phyloP scores from a whole-genome alignment of 1,140 invertebrate species.

The Pseudomyrmex dendroicus region DNA sequence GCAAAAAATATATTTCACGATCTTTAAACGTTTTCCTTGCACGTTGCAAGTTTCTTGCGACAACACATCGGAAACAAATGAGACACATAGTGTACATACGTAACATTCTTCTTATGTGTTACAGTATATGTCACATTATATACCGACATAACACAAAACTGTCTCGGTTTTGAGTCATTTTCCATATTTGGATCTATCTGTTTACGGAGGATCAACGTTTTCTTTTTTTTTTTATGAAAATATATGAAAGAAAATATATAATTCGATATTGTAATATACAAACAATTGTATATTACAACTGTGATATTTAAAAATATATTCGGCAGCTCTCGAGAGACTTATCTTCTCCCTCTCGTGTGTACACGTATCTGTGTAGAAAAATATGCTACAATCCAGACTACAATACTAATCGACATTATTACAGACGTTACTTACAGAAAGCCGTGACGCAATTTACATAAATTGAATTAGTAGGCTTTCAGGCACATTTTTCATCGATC shows the following conservation, averaged over 20 bases:
- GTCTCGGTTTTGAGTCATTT: not conserved
- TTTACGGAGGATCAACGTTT: not conserved
- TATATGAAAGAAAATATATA: not conserved
- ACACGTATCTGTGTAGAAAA: slow-evolving; percentile 59
- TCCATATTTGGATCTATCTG: not conserved
- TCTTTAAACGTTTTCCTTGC: not conserved
- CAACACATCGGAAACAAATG: not conserved
- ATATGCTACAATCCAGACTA: slow-evolving; percentile 57
- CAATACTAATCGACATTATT: slow-evolving; percentile 19
- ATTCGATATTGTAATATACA: not conserved
- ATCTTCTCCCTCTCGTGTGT: not conserved
- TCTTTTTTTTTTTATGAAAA: not conserved
- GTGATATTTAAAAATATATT: not conserved
- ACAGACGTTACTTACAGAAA: slow-evolving; percentile 37
- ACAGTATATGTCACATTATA: not conserved
- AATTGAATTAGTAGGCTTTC: not conserved
- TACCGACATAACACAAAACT: not conserved
- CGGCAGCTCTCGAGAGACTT: slow-evolving; percentile 37
- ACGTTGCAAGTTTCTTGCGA: not conserved
- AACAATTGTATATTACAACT: not conserved
- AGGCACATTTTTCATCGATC: slow-evolving; percentile 29
- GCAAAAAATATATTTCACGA: not conserved
- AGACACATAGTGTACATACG: not conserved
- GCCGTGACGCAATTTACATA: not conserved
- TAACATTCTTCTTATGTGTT: not conserved